Evolutionary conservation across 2,888 invertebrate species (phyloP), one percentile per base, ranked within the genome.

Genomic region (Lasius fuliginosus): DNA sequence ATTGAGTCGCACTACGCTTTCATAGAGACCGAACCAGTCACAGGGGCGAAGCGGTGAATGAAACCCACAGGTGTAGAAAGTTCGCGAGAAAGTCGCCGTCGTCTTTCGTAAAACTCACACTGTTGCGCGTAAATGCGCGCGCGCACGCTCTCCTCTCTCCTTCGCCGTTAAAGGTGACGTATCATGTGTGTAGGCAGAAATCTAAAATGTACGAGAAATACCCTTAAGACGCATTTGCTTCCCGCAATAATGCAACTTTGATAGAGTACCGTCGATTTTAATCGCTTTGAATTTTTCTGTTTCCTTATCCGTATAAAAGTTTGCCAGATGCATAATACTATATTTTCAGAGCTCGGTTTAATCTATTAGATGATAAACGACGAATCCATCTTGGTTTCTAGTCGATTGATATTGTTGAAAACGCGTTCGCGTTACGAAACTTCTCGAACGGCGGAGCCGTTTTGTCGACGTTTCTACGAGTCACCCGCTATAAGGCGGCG

Each of bases 11-110:
- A 82, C 86, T 85, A 87, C 86, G 86, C 87, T 89, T 86, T 88
- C 90, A 88, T 88, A 90, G 89, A 90, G 83, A 83, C 68, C 42
- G 33, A 58, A 81, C 83, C 81, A 83, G 71, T 85, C 74, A 79
- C 76, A 64, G 67, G 73, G 46, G 77, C 81, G 79, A 85, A 90
- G 82, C 85, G 85, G 89, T 92, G 93, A 93, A 93, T 93, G 93
- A 93, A 93, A 91, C 90, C 88, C 90, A 86, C 90, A 87, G 88
- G 88, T 88, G 91, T 93, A 93, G 93, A 93, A 93, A 93, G 93
- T 93, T 92, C 84, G 91, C 92, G 93, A 92, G 92, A 93, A 93
- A 93, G 93, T 93, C 77, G 71, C 73, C 74, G 65, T 82, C 83
- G 83, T 86, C 86, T 86, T 90, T 85, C 85, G 89, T 85, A 89